Evolutionary conservation across 2,113 vertebrate genomes (phyloP).

Genomic region (Eulemur rufifrons): DNA sequence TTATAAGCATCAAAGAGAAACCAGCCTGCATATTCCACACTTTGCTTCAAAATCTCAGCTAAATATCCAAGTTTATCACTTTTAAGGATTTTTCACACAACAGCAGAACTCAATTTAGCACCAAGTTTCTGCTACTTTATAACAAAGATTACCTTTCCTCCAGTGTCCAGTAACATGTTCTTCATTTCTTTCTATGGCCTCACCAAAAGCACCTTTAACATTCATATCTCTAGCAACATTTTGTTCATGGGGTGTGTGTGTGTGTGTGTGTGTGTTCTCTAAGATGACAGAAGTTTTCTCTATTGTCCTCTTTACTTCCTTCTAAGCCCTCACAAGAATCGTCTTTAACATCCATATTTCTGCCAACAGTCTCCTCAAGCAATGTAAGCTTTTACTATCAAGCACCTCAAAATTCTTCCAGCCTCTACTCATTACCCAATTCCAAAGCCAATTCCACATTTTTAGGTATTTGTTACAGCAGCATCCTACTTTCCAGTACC

Average conservation of each 20-base stretch:
- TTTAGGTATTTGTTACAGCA: slow-evolving; percentile 20
- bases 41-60: slow-evolving; percentile 32
- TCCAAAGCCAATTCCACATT: slow-evolving; percentile 9
- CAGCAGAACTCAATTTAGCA: neutral
- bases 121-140: slow-evolving; percentile 24
- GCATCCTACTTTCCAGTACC: neutral
- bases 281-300: neutral
- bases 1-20: slow-evolving; percentile 11
- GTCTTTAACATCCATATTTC: neutral
- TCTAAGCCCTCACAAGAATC: neutral
- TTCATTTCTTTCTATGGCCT: slow-evolving; percentile 19
- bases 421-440: neutral
- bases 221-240: neutral
- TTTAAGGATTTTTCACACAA: neutral
- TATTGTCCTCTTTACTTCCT: neutral
- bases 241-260: neutral
- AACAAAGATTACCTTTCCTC: neutral
- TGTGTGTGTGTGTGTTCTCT: neutral
- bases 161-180: neutral
- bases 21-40: neutral
- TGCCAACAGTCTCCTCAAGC: slow-evolving; percentile 7
- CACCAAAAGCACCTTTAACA: neutral
- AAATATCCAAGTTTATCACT: neutral
- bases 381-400: neutral
- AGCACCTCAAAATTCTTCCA: slow-evolving; percentile 6